Evolutionary conservation across 2,113 vertebrate species (phyloP).

Genomic region (Vidua chalybeata): DNA sequence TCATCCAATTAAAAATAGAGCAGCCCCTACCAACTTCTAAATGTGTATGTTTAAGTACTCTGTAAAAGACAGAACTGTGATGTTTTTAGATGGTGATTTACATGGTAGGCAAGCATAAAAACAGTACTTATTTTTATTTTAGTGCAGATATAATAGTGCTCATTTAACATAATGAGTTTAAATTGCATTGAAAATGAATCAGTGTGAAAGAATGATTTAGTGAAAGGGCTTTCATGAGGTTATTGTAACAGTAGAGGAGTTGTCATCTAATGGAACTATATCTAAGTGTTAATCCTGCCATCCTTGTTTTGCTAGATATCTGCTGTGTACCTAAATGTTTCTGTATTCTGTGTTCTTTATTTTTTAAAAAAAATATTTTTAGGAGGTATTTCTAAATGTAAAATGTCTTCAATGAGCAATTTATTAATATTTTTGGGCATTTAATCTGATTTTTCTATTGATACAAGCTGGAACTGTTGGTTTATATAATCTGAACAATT

Average conservation of each 20-base stretch:
- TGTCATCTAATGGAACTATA: not conserved
- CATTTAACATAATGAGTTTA: conserved; percentile 16
- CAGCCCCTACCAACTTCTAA: not conserved
- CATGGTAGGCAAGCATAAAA: conserved; percentile 6
- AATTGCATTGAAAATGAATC: not conserved
- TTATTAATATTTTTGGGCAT: not conserved
- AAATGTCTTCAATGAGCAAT: not conserved
- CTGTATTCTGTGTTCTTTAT: not conserved
- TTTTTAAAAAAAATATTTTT: not conserved
- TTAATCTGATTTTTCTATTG: not conserved
- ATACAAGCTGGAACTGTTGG: not conserved
- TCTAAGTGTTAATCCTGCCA: not conserved
- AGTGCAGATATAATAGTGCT: not conserved
- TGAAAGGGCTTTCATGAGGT: not conserved
- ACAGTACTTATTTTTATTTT: conserved; percentile 20
- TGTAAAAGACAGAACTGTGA: not conserved
- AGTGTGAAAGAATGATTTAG: conserved; percentile 10
- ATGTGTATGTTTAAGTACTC: not conserved
- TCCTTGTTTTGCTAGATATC: not conserved
- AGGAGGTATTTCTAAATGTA: not conserved
- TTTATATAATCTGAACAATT: not conserved
- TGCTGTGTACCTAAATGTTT: not conserved
- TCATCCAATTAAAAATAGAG: not conserved
- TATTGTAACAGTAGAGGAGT: not conserved
- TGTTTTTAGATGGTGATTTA: conserved; percentile 8